Conservation (phyloP, 2,888 invertebrate genomes). For the Leucophenga montana region DNA sequence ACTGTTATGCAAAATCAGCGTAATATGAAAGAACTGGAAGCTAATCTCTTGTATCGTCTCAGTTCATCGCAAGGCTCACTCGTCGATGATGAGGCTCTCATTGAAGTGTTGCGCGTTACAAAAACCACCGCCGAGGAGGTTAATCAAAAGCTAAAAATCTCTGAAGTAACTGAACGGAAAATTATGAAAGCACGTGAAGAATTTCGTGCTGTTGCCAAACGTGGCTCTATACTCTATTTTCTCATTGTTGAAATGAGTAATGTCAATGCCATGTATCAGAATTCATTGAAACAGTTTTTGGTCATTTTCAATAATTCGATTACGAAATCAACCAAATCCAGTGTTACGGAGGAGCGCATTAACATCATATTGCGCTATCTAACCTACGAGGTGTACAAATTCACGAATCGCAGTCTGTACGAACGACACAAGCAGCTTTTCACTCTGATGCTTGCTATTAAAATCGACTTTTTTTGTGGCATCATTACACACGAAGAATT, state of each 20-base stretch:
- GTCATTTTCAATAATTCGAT: conserved; percentile 95
- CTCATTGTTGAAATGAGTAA: conserved; percentile 97
- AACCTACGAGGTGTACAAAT: conserved; percentile 93
- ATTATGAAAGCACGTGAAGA: conserved; percentile 95
- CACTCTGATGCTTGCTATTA: conserved; percentile 94
- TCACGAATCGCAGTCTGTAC: conserved; percentile 92
- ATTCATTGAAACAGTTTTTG: conserved; percentile 94
- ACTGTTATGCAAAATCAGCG: conserved; percentile 97
- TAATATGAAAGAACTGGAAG: conserved; percentile 96
- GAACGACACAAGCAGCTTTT: conserved; percentile 94
- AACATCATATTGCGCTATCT: conserved; percentile 90
- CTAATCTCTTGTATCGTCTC: conserved; percentile 90
- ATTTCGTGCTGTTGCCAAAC: conserved; percentile 93
- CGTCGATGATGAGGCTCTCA: conserved; percentile 96
- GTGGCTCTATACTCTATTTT: conserved; percentile 96
- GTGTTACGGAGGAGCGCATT: conserved; percentile 88
- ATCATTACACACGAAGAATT: conserved; percentile 92
- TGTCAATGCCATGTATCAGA: conserved; percentile 97
- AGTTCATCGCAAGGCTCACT: conserved; percentile 94
- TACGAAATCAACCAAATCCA: conserved; percentile 89
- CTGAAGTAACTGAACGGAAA: conserved; percentile 94
- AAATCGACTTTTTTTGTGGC: conserved; percentile 90
- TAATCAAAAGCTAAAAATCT: conserved; percentile 92
- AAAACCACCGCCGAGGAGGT: conserved; percentile 95
- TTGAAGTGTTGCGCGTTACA: conserved; percentile 89